Evolutionary conservation across 2,888 invertebrate species (phyloP).

Genomic region (Pterostichus madidus): DNA sequence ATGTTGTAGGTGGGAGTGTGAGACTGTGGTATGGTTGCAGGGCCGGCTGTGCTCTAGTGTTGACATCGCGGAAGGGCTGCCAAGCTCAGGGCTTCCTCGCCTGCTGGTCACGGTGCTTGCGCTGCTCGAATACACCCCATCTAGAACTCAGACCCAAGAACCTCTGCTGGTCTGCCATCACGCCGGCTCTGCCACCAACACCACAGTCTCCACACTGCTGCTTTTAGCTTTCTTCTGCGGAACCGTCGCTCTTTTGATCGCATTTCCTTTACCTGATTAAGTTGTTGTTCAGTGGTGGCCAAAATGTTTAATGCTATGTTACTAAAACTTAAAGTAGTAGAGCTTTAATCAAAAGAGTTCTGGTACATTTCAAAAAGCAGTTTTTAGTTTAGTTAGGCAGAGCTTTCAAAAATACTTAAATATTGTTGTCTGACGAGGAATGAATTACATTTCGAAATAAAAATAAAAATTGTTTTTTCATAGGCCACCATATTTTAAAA

Average conservation of each 20-base stretch:
- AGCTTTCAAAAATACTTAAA: too few relatives aligned
- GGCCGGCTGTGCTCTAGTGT: conserved; percentile 80
- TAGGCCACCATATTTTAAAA: too few relatives aligned
- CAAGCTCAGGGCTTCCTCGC: conserved; percentile 75
- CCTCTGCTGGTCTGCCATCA: too few relatives aligned
- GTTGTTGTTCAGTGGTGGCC: conserved; percentile 11
- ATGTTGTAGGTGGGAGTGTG: conserved; percentile 71
- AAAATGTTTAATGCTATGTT: background rate
- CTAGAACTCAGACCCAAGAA: background rate
- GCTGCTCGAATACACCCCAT: conserved; percentile 70
- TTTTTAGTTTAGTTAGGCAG: too few relatives aligned
- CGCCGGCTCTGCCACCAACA: conserved; percentile 71
- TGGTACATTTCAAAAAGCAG: too few relatives aligned
- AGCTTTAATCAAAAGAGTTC: too few relatives aligned
- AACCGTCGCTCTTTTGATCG: conserved; percentile 77
- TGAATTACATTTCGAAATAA: background rate
- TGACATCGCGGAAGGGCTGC: conserved; percentile 78
- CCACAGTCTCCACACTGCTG: conserved; percentile 79
- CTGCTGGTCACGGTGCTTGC: conserved; percentile 75
- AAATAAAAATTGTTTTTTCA: too few relatives aligned
- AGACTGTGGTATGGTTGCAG: conserved; percentile 80
- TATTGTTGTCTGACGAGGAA: background rate
- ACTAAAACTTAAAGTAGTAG: background rate
- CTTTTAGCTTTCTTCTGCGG: conserved; percentile 77
- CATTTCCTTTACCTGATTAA: conserved; percentile 78